phyloP scores from a whole-genome alignment of 2,113 vertebrate species.

The Riparia riparia region DNA sequence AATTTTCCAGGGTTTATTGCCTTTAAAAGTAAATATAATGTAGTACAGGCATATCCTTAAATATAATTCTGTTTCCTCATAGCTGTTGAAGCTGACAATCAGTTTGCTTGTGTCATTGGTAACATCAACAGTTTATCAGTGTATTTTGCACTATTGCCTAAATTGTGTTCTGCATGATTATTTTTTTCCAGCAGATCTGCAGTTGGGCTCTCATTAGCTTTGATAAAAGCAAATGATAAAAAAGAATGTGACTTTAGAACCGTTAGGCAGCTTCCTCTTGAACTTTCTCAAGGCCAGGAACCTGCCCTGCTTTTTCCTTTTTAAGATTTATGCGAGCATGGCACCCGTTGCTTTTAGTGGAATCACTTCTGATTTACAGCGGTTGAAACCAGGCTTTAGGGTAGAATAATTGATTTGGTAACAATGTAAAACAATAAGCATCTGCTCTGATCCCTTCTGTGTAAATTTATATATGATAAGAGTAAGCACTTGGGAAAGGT shows the following conservation, averaged over 20 bases:
- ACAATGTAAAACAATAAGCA: constrained; percentile 13
- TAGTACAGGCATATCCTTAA: background rate
- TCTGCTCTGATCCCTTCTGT: background rate
- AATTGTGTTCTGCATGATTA: background rate
- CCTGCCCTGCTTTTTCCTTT: background rate
- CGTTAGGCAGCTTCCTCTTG: background rate
- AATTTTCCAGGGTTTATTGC: background rate
- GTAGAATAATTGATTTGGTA: constrained; percentile 16
- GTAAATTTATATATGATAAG: constrained; percentile 18
- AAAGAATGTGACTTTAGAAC: background rate
- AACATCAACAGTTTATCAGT: background rate
- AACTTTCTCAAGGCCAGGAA: background rate
- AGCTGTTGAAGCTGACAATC: background rate
- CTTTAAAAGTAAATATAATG: background rate
- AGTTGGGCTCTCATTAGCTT: background rate
- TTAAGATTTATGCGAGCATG: background rate
- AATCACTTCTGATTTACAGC: constrained; percentile 8
- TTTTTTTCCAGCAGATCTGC: background rate
- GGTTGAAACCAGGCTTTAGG: background rate
- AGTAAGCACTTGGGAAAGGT: background rate
- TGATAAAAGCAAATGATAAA: background rate
- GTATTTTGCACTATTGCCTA: background rate
- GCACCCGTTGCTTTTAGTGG: background rate
- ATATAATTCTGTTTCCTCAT: background rate
- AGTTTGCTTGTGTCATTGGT: background rate